Evolutionary conservation across 2,888 invertebrate genomes (phyloP), one percentile per base, ranked within the genome.

Genomic region (Halictus ligatus): DNA sequence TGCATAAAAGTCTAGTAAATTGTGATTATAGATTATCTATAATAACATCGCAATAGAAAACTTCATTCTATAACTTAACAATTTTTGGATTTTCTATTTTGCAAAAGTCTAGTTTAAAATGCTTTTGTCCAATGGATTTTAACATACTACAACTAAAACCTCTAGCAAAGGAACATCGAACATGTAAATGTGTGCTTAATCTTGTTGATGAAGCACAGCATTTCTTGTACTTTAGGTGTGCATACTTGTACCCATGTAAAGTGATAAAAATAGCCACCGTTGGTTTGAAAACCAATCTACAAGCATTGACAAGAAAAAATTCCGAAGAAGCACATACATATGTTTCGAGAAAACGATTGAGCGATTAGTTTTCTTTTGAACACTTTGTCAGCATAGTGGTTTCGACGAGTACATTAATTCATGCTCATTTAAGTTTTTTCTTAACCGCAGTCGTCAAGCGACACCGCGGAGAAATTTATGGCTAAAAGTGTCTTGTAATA

Each of bases 401-500:
- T 40, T 40, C 67, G 67, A 40, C 67, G 67, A 35, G 35, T 69
- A 40, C 67, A 69, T 69, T 69, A 69, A 69, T 69, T 69, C 67
- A 35, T 69, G 67, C 21, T 35, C 67, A 40, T 69, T 69, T 69
- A 40, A 69, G 10, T 35, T 69, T 35, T 69, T 40, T 40, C 35
- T 18, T 21, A 18, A 21, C 67, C 21, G 21, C 67, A 40, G 67
- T 35, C 67, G 35, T 69, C 67, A 40, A 4, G 67, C 67, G 67
- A 35, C 67, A 69, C 67, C 67, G 72, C 72, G 13, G 43, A n/a
- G 40, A 72, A 72, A 72, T 72, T 72, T 72, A 72, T 72, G 43
- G 67, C 21, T 6, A 40, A 69, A 35, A 40, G 67, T 21, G 40
- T 35, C 67, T 18, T 35, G 67, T 69, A 40, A 69, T 69, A 35